Percentiles rank a stretch among this genome's conserved stretches.
phyloP scores from a whole-genome alignment of 2,888 invertebrate genomes.

The Heliconius hortense region DNA sequence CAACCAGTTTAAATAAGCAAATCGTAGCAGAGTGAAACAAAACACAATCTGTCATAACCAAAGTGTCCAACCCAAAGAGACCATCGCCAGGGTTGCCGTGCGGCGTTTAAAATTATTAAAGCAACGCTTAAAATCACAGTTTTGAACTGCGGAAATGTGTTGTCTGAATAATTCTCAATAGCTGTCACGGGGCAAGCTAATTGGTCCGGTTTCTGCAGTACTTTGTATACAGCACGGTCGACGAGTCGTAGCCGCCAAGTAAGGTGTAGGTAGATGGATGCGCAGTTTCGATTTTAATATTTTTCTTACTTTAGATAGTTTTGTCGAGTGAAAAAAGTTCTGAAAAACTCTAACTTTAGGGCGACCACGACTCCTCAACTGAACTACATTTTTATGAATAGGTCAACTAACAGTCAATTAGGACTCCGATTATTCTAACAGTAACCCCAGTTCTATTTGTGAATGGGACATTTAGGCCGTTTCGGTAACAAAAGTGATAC shows the following conservation, averaged over 20 bases:
- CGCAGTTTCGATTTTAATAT: too few species aligned
- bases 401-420: slow-evolving; percentile 20
- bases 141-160: slow-evolving; percentile 30
- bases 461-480: not conserved
- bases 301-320: too few species aligned
- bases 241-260: not conserved
- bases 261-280: not conserved
- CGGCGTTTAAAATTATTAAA: slow-evolving; percentile 14
- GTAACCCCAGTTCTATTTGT: not conserved
- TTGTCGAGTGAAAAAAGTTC: too few species aligned
- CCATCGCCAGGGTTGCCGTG: not conserved
- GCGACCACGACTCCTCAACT: not conserved
- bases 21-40: not conserved
- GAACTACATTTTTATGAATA: slow-evolving; percentile 5
- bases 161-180: slow-evolving; percentile 33
- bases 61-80: slow-evolving; percentile 2
- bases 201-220: slow-evolving; percentile 22
- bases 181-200: slow-evolving; percentile 31
- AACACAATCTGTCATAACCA: not conserved
- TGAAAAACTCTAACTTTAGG: not conserved
- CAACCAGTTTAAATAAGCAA: not conserved
- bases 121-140: slow-evolving; percentile 18
- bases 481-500: not conserved
- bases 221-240: not conserved
- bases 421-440: not conserved